Evolutionary conservation across 2,888 invertebrate genomes (phyloP).

Genomic region (Calliphora vomitoria): DNA sequence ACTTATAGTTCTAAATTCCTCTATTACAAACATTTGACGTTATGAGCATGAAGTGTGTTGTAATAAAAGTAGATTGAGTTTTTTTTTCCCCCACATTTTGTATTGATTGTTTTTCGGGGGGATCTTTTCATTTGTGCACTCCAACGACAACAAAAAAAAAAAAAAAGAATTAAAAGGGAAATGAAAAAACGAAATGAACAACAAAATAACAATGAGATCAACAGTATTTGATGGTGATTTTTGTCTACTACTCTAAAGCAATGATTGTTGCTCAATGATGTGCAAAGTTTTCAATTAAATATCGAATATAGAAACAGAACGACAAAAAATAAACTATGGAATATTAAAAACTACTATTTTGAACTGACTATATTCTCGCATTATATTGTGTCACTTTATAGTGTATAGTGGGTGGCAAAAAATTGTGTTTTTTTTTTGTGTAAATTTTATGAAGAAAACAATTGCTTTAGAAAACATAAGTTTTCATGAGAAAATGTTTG

Average conservation of each 20-base stretch:
- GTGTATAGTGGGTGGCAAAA: not conserved
- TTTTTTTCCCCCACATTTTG: not conserved
- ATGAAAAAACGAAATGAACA: conserved; percentile 40
- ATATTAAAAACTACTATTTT: conserved; percentile 43
- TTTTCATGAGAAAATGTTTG: too few relatives aligned
- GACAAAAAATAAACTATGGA: conserved; percentile 20
- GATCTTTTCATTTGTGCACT: conserved; percentile 38
- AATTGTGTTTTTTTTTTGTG: not conserved
- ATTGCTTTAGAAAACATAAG: too few relatives aligned
- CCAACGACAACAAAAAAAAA: not conserved
- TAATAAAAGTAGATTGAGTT: not conserved
- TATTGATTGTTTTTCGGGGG: conserved; percentile 30
- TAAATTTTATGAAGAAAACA: too few relatives aligned
- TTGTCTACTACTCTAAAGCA: conserved; percentile 21
- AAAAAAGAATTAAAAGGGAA: conserved; percentile 47
- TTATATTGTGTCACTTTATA: conserved; percentile 20
- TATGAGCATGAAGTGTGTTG: conserved; percentile 14
- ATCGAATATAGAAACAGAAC: conserved; percentile 49
- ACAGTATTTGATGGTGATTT: conserved; percentile 47
- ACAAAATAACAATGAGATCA: conserved; percentile 62
- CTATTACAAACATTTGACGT: conserved; percentile 27
- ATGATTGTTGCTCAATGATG: conserved; percentile 71
- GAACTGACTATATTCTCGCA: not conserved
- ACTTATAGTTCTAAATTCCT: conserved; percentile 49
- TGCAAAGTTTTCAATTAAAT: conserved; percentile 75